Evolutionary conservation across 1,140 invertebrate species (phyloP).

Genomic region (Plodia interpunctella): DNA sequence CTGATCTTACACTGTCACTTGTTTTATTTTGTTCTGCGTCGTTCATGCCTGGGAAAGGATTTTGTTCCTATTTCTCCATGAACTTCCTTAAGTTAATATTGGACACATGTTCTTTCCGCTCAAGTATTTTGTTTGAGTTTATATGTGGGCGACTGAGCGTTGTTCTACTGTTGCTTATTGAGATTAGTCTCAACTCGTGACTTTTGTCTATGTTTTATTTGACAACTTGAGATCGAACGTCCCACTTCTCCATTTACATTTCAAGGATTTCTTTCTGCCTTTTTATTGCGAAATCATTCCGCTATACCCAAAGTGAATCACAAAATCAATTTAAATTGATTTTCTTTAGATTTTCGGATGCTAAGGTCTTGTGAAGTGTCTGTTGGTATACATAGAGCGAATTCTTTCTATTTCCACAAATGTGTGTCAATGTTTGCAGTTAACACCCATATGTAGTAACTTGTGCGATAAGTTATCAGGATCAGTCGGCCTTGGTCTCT

Average conservation of each 20-base stretch:
- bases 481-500: neutral
- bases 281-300: too few species aligned
- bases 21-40: neutral
- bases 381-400: too few species aligned
- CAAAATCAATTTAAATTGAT: too few species aligned
- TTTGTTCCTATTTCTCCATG: neutral
- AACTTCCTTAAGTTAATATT: slow-evolving; percentile 2
- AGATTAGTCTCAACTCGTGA: neutral
- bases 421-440: neutral
- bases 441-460: neutral
- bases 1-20: neutral
- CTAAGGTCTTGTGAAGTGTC: too few species aligned
- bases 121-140: neutral
- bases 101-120: neutral
- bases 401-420: neutral
- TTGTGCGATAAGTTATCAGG: neutral
- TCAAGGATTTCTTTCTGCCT: too few species aligned
- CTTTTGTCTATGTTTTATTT: too few species aligned
- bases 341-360: too few species aligned
- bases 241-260: too few species aligned
- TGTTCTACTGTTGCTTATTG: neutral
- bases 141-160: neutral
- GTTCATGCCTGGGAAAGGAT: slow-evolving; percentile 3
- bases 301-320: too few species aligned
- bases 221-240: too few species aligned